A percentile compares a stretch with the other conserved stretches of the same genome.
Conservation (phyloP, 2,797 vertebrate genomes). For the Urocyon cinereoargenteus region DNA sequence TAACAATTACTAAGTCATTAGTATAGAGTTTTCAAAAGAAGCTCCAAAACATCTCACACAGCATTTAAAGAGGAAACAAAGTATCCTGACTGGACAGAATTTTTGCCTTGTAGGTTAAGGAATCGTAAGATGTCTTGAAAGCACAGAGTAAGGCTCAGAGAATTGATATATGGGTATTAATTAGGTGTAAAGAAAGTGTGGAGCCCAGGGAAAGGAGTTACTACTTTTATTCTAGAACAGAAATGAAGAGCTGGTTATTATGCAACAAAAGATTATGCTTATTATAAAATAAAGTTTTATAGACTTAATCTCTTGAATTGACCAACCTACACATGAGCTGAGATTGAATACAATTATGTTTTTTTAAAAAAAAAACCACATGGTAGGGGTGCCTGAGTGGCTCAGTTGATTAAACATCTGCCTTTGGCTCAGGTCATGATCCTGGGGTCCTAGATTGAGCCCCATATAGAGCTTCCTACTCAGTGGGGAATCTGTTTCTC, state of each 20-base stretch:
- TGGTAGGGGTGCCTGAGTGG: neutral
- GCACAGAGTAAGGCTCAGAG: neutral
- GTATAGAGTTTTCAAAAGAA: constrained; percentile 44
- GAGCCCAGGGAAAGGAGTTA: constrained; percentile 5
- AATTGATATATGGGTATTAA: constrained; percentile 63
- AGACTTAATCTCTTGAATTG: constrained; percentile 42
- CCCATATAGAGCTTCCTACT: neutral
- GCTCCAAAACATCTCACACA: constrained; percentile 21
- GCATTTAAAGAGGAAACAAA: constrained; percentile 25
- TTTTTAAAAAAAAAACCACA: neutral
- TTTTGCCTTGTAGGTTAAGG: constrained; percentile 43
- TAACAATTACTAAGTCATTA: constrained; percentile 51
- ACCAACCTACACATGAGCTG: constrained; percentile 1
- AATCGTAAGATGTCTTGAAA: constrained; percentile 44
- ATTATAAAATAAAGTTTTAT: constrained; percentile 58
- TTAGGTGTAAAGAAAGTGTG: constrained; percentile 51
- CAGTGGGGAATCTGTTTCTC: neutral
- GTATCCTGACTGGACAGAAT: constrained; percentile 26
- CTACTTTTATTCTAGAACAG: constrained; percentile 55
- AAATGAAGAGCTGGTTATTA: constrained; percentile 56
- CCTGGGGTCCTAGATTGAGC: neutral
- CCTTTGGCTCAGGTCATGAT: neutral
- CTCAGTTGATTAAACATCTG: too few species aligned
- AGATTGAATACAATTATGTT: neutral
- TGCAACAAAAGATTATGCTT: constrained; percentile 53